Evolutionary conservation across 2,888 invertebrate genomes (phyloP), one percentile per base, ranked within the genome.

Genomic region (Eilema depressum): DNA sequence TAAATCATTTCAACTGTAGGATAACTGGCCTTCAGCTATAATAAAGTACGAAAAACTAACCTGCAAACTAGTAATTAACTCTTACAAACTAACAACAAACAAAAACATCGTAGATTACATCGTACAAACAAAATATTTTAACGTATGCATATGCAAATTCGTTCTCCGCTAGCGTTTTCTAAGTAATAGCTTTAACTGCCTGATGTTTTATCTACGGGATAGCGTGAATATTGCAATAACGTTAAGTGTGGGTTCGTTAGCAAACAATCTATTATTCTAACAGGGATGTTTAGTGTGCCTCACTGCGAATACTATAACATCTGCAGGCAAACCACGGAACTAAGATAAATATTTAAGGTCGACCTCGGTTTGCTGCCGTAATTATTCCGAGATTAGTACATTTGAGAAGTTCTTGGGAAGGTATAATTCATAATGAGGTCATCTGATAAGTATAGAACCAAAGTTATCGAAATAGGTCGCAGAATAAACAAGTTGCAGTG

Each of bases 231-330:
- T 64, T 53, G 53, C 47, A 66, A 66, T 70, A 62, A 68, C 57
- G 56, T n/a, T 56, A 61, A 70, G 53, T 70, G 60, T 20, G 14
- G 28, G 47, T 61, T 53, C 64, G n/a, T 60, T 37, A 66, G 25
- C 70, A 17, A 64, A 60, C 14, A 30, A 63, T 63, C 63, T 47
- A 63, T 70, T 59, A 67, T 70, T 70, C 70, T 26, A 66, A 63
- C 59, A n/a, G 47, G 59, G 63, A 70, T 41, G 57, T 66, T 70
- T 28, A 37, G 23, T 64, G 3, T 61, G 28, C 26, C n/a, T 41
- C 41, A 37, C 62, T 11, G 26, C 62, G 59, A 63, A 53, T 47
- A 63, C 63, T 63, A 63, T 67, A 57, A 66, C 63, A 57, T 60
- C 65, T 61, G 56, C 64, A 65, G 23, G 65, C 65, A 4, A n/a